A percentile compares a stretch with the other conserved stretches of the same genome.
These are phyloP conservation scores for Prosapia bicincta DNA, from an alignment of 2,888 invertebrate genomes.

Conservation along the genomic window DNA sequence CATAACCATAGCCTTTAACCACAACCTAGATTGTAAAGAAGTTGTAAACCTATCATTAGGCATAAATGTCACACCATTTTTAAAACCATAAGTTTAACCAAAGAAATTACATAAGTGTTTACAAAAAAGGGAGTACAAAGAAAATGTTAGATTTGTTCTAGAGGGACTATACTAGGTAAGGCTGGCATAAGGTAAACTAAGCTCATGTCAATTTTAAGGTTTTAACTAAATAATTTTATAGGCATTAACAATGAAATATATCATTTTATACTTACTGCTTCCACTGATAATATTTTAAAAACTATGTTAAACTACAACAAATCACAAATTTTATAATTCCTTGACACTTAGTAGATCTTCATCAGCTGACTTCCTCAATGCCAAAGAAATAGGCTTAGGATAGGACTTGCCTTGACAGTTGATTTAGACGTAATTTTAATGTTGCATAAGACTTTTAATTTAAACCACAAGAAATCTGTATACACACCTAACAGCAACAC, in stretches of 20 bases:
- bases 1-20: too few relatives aligned
- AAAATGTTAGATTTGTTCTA: too few relatives aligned
- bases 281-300: background rate
- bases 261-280: background rate
- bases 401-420: background rate
- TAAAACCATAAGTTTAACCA: too few relatives aligned
- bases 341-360: background rate
- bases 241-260: background rate
- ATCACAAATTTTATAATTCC: background rate
- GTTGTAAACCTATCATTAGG: too few relatives aligned
- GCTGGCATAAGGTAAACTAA: background rate
- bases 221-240: background rate
- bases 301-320: background rate
- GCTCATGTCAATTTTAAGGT: background rate
- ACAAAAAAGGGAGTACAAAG: too few relatives aligned
- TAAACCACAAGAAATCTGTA: background rate
- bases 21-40: too few relatives aligned
- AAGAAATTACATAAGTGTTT: too few relatives aligned
- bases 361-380: conserved; percentile 2
- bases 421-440: background rate
- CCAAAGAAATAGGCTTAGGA: background rate
- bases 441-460: background rate
- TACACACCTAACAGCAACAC: background rate
- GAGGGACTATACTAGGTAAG: too few relatives aligned
- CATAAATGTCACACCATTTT: too few relatives aligned